Evolutionary conservation across 2,113 vertebrate genomes (phyloP), one percentile per base, ranked within the genome.

Genomic region (Cacatua alba): DNA sequence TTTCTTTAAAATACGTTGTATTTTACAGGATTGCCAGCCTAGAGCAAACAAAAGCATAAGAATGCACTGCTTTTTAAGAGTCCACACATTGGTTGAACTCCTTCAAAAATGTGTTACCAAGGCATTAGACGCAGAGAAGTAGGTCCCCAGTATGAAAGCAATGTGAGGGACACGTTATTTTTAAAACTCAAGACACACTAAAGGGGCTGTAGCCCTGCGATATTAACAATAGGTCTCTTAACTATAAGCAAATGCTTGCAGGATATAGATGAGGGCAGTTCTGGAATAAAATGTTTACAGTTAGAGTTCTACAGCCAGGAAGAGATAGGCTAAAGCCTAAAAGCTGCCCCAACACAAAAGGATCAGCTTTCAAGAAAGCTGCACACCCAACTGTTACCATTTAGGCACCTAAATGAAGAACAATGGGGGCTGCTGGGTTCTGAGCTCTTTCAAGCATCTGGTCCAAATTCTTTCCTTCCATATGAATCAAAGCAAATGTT

Each of bases 401-500:
- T 97, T 96, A 97, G 82, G 95, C 92, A 97, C 93, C 94, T 96
- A 93, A 88, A 87, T 89, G 86, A 97, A 92, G 91, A 97, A 96
- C 86, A 96, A 95, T 93, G 79, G 49, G 77, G 91, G 80, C 78
- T 94, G 92, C 71, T 88, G 81, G 88, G 87, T 82, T 95, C 78
- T 94, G 81, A 88, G 80, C 37, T 88, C 93, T 96, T 95, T 94
- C 80, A 93, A 88, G 92, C 95, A 97, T 97, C 93, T 97, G 95
- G 95, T 96, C 92, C 95, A 95, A 96, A 96, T 96, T 95, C 78
- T 92, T 97, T 97, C 83, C 65, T 87, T 97, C 86, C 67, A 90
- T 95, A 92, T 92, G 94, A 95, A 95, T 93, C 84, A 96, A 96
- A 96, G 95, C 94, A 95, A 97, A 97, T 97, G 95, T 95, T 97